A percentile compares a stretch with the other conserved stretches of the same genome.
Evolutionary conservation across 2,888 invertebrate species (phyloP).

Genomic region (Drosophila diplacantha): DNA sequence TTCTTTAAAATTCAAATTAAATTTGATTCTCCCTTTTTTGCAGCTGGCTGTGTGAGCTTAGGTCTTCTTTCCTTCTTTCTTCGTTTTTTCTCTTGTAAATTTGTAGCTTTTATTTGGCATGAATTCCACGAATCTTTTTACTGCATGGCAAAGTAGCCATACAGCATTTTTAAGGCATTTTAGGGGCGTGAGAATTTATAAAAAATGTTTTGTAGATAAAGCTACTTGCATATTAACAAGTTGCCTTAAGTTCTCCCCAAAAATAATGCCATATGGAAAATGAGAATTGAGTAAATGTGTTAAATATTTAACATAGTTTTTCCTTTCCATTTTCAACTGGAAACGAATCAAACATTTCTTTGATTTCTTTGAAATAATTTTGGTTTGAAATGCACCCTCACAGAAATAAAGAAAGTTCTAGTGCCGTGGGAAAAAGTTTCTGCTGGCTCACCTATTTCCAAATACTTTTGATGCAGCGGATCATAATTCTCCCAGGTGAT

Average conservation of each 20-base stretch:
- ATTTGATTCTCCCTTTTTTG: conserved; percentile 49
- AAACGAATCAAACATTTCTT: conserved; percentile 14
- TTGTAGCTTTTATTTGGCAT: conserved; percentile 51
- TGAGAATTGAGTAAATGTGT: background rate
- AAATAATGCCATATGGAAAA: conserved; percentile 6
- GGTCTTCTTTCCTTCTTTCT: background rate
- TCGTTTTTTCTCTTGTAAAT: conserved; percentile 29
- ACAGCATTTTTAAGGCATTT: conserved; percentile 26
- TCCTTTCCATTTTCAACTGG: background rate
- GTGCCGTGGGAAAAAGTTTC: conserved; percentile 13
- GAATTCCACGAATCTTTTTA: conserved; percentile 40
- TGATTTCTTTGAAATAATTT: conserved; percentile 16
- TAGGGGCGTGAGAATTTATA: conserved; percentile 7
- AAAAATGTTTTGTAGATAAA: conserved; percentile 10
- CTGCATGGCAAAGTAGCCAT: conserved; percentile 35
- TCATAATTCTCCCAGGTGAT: conserved; percentile 95
- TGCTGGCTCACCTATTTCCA: conserved; percentile 89
- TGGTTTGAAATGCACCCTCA: conserved; percentile 1
- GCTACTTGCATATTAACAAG: conserved; percentile 38
- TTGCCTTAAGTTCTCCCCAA: conserved; percentile 1
- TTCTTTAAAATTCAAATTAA: conserved; percentile 65
- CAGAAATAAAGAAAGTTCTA: conserved; percentile 6
- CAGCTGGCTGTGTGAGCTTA: conserved; percentile 20
- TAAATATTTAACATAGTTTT: conserved; percentile 19
- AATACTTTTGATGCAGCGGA: conserved; percentile 93